Evolutionary conservation across 2,113 vertebrate species (phyloP).

Genomic region (Cettia cetti): DNA sequence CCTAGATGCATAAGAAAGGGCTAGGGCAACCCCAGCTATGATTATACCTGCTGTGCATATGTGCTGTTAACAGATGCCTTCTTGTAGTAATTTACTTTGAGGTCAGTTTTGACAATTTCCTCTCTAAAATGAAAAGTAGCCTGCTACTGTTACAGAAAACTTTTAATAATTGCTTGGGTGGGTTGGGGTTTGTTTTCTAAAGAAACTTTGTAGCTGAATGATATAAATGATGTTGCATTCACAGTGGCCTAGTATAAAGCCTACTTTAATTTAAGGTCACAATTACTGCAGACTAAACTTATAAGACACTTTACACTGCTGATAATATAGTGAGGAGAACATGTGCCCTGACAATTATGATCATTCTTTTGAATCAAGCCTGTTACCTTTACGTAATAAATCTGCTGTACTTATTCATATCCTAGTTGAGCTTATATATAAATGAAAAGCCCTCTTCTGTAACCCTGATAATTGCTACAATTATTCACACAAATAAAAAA

Average conservation of each 20-base stretch:
- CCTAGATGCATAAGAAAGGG: not conserved
- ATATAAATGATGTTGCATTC: not conserved
- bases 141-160: not conserved
- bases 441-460: constrained; percentile 23
- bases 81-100: constrained; percentile 40
- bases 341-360: not conserved
- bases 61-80: constrained; percentile 8
- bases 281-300: not conserved
- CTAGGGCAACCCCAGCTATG: not conserved
- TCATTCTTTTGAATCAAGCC: constrained; percentile 19
- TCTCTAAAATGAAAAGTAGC: constrained; percentile 3
- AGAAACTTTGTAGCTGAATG: not conserved
- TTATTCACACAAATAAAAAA: constrained; percentile 64
- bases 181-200: not conserved
- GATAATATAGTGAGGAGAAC: not conserved
- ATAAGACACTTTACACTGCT: not conserved
- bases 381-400: not conserved
- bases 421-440: constrained; percentile 5
- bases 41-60: constrained; percentile 25
- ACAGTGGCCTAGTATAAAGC: not conserved
- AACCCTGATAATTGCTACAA: constrained; percentile 40
- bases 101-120: not conserved
- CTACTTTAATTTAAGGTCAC: not conserved
- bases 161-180: not conserved
- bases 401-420: not conserved